Conservation (phyloP, 92 coral and sea anemone species). For the Umimayanthus chanpuru region DNA sequence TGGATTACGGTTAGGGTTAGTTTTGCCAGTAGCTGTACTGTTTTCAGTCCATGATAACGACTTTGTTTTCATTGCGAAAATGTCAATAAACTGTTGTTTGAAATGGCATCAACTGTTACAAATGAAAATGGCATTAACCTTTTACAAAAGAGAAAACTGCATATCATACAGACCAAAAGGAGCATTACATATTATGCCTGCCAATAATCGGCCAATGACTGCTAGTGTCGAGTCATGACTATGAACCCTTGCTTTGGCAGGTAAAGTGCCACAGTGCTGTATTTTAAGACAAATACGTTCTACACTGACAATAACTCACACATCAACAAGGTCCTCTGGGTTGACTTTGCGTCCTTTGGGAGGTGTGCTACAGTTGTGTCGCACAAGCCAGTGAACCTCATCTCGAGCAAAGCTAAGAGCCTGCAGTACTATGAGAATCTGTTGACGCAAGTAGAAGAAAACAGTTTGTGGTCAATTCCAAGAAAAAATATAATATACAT, state of each 20-base stretch:
- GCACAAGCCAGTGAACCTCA: slow-evolving; percentile 88
- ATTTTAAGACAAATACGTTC: not conserved
- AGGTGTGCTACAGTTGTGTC: slow-evolving; percentile 76
- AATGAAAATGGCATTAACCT: too few species aligned
- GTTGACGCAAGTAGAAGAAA: not conserved
- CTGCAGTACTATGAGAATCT: slow-evolving; percentile 86
- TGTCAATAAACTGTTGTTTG: too few species aligned
- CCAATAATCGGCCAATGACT: too few species aligned
- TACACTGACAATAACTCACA: slow-evolving; percentile 58
- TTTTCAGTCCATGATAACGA: too few species aligned
- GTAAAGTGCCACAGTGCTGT: not conserved
- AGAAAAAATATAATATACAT: not conserved
- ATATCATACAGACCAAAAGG: too few species aligned
- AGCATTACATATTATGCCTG: too few species aligned
- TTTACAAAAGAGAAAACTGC: too few species aligned
- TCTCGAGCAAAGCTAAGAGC: slow-evolving; percentile 85
- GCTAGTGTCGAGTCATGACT: too few species aligned
- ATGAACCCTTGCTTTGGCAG: not conserved
- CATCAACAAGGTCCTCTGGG: slow-evolving; percentile 85
- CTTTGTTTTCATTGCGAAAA: too few species aligned
- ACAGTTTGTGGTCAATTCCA: not conserved
- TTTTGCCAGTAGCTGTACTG: too few species aligned
- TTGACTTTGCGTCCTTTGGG: slow-evolving; percentile 82
- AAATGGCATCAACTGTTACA: too few species aligned
- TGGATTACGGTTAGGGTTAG: too few species aligned